These are phyloP conservation scores for Neomicropteryx cornuta DNA, from an alignment of 1,140 invertebrate genomes.

Conservation along the genomic window DNA sequence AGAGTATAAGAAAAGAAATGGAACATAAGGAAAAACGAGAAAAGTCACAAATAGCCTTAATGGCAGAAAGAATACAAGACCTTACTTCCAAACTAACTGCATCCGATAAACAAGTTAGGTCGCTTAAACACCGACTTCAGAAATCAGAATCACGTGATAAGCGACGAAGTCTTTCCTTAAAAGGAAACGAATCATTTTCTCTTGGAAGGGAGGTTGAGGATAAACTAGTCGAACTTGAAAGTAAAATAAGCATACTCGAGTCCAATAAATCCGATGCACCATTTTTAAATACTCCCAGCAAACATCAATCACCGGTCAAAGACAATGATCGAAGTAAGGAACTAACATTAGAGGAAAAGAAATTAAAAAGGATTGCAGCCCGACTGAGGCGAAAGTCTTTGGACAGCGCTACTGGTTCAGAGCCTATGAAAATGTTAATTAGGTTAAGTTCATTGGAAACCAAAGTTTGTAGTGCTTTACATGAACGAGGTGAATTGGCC, in stretches of 20 bases:
- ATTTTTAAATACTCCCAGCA: conserved; percentile 38
- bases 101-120: conserved; percentile 73
- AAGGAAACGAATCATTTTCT: conserved; percentile 66
- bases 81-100: conserved; percentile 66
- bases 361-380: conserved; percentile 35
- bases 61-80: conserved; percentile 76
- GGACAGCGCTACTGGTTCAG: conserved; percentile 61
- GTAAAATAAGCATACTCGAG: conserved; percentile 58
- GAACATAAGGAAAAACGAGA: conserved; percentile 56
- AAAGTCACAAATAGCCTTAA: conserved; percentile 61
- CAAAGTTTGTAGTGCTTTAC: conserved; percentile 51
- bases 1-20: conserved; percentile 61
- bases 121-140: conserved; percentile 65
- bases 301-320: conserved; percentile 36
- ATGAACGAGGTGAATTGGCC: conserved; percentile 34
- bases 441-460: conserved; percentile 61
- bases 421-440: conserved; percentile 67
- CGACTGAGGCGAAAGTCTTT: conserved; percentile 57
- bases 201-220: conserved; percentile 74
- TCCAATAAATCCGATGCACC: conserved; percentile 26
- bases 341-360: conserved; percentile 39
- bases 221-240: conserved; percentile 68
- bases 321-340: conserved; percentile 39
- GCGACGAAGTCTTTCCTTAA: conserved; percentile 66
- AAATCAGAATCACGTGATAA: conserved; percentile 69